Evolutionary conservation across 2,888 invertebrate genomes (phyloP).

Genomic region (Phalera bucephala): DNA sequence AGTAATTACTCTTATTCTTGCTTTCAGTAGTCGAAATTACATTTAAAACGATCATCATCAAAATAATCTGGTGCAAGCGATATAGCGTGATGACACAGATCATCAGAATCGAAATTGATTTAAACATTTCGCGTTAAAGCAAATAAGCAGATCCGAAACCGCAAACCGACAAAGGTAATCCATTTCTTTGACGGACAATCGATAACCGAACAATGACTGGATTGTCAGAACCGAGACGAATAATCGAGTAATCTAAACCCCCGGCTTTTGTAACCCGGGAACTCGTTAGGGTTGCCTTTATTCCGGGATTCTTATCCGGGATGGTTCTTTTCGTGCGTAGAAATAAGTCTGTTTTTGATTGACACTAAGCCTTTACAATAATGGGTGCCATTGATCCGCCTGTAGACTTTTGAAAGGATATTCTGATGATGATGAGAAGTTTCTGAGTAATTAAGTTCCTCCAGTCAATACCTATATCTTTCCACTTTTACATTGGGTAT

Average conservation of each 20-base stretch:
- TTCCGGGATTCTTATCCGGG: slow-evolving; percentile 43
- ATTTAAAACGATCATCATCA: too few species aligned
- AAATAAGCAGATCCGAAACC: slow-evolving; percentile 20
- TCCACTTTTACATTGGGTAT: too few species aligned
- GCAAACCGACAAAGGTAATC: slow-evolving; percentile 27
- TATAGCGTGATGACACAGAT: too few species aligned
- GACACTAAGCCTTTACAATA: slow-evolving; percentile 61
- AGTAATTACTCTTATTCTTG: too few species aligned
- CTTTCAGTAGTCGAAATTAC: too few species aligned
- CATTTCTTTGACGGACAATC: slow-evolving; percentile 38
- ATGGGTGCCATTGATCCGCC: slow-evolving; percentile 38
- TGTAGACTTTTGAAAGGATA: not conserved
- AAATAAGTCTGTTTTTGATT: slow-evolving; percentile 59
- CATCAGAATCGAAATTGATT: too few species aligned
- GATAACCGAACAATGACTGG: slow-evolving; percentile 51
- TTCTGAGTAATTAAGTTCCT: too few species aligned
- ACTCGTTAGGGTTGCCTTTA: slow-evolving; percentile 51
- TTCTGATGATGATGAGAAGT: not conserved
- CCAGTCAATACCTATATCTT: too few species aligned
- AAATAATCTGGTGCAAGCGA: too few species aligned
- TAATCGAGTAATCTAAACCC: slow-evolving; percentile 50
- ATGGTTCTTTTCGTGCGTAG: slow-evolving; percentile 44
- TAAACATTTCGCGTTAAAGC: too few species aligned
- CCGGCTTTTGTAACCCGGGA: slow-evolving; percentile 41
- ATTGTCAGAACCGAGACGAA: slow-evolving; percentile 49